Percentiles rank a stretch among this genome's conserved stretches.
These are phyloP conservation scores for Muscicapa striata DNA, from an alignment of 2,797 vertebrate genomes.

Conservation along the genomic window DNA sequence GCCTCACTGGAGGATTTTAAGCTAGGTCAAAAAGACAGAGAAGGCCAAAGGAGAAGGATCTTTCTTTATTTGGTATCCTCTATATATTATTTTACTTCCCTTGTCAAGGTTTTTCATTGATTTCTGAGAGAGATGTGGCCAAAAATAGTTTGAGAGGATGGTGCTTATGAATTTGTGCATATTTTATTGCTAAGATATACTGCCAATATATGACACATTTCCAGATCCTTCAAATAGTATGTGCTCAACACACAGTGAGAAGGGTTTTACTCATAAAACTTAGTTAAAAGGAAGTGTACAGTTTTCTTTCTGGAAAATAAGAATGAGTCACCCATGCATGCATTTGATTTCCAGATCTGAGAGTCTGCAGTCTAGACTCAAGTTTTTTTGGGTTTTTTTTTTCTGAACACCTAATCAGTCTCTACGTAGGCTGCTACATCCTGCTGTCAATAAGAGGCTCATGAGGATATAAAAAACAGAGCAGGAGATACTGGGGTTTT, in stretches of 20 bases:
- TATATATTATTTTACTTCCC: neutral
- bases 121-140: neutral
- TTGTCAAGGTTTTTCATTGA: neutral
- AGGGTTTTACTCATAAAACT: conserved; percentile 35
- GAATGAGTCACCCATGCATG: conserved; percentile 55
- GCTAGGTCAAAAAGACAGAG: neutral
- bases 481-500: neutral
- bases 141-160: neutral
- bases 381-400: conserved; percentile 28
- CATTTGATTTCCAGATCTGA: conserved; percentile 64
- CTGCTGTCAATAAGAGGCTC: conserved; percentile 50
- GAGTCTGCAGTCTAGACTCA: conserved; percentile 62
- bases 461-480: conserved; percentile 36
- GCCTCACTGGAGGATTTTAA: neutral
- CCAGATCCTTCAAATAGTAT: conserved; percentile 36
- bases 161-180: neutral
- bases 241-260: conserved; percentile 13
- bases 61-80: neutral
- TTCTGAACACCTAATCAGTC: conserved; percentile 51
- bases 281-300: conserved; percentile 7
- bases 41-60: neutral
- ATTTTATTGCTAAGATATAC: conserved; percentile 21
- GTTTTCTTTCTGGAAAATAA: conserved; percentile 54
- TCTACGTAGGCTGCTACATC: conserved; percentile 38
- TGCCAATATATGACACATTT: conserved; percentile 13